A percentile compares a stretch with the other conserved stretches of the same genome.
Conservation (phyloP, 2,888 invertebrate species). For the Apodemia hepburni region DNA sequence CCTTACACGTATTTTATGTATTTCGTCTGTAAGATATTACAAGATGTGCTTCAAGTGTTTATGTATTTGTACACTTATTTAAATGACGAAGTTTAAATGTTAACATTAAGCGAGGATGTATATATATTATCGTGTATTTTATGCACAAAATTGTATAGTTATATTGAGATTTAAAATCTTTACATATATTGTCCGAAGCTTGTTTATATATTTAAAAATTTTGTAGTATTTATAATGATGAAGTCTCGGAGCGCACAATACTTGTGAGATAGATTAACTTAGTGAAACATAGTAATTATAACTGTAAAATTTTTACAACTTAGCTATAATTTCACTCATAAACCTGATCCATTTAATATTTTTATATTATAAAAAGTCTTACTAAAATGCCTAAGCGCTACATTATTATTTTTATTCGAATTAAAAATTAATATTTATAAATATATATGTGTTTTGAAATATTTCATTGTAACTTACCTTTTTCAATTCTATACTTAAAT, state of each 20-base stretch:
- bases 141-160: slow-evolving; percentile 6
- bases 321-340: slow-evolving; percentile 31
- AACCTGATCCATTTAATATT: not conserved
- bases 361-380: not conserved
- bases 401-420: not conserved
- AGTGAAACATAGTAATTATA: slow-evolving; percentile 54
- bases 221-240: slow-evolving; percentile 55
- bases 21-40: slow-evolving; percentile 14
- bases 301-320: slow-evolving; percentile 41
- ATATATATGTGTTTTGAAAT: not conserved
- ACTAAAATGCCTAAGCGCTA: not conserved
- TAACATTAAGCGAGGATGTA: slow-evolving; percentile 21
- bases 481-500: not conserved
- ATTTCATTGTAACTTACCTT: not conserved
- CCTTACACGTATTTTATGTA: slow-evolving; percentile 13
- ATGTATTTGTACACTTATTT: slow-evolving; percentile 39
- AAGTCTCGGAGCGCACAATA: slow-evolving; percentile 71
- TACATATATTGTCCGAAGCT: slow-evolving; percentile 20
- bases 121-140: not conserved
- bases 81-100: slow-evolving; percentile 42
- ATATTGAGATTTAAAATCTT: slow-evolving; percentile 16
- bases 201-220: slow-evolving; percentile 35
- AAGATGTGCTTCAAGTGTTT: slow-evolving; percentile 30
- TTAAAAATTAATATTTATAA: not conserved
- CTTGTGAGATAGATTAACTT: slow-evolving; percentile 66